A percentile compares a stretch with the other conserved stretches of the same genome.
phyloP scores from a whole-genome alignment of 2,797 vertebrate species.

The Sandelia bainsii region DNA sequence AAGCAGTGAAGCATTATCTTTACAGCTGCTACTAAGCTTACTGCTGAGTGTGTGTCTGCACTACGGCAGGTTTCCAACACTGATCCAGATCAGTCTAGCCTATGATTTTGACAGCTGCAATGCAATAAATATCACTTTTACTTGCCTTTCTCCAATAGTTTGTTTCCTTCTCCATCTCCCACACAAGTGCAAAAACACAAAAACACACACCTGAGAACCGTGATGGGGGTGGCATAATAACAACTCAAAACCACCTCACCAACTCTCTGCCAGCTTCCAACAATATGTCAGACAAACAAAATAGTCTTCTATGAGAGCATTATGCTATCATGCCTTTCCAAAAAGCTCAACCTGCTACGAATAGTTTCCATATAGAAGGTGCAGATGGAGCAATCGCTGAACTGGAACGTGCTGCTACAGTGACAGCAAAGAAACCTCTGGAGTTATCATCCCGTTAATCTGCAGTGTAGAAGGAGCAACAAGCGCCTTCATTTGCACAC shows the following conservation, averaged over 20 bases:
- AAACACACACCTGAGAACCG: not conserved
- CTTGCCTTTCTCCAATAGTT: not conserved
- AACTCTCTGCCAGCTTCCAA: constrained; percentile 9
- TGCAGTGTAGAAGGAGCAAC: not conserved
- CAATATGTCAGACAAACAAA: not conserved
- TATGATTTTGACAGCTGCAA: not conserved
- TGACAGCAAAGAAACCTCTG: not conserved
- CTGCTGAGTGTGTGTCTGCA: constrained; percentile 17
- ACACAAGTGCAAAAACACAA: not conserved
- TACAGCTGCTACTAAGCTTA: constrained; percentile 16
- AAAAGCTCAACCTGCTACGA: not conserved
- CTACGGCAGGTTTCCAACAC: constrained; percentile 11
- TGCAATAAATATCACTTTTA: not conserved
- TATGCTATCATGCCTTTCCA: not conserved
- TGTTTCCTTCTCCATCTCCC: not conserved
- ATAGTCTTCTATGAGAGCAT: not conserved
- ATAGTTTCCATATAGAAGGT: constrained; percentile 20
- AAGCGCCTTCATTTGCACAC: not conserved
- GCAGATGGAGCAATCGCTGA: not conserved
- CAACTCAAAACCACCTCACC: not conserved
- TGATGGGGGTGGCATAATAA: not conserved
- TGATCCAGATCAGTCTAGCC: not conserved
- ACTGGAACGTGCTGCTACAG: not conserved
- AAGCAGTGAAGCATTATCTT: constrained; percentile 39
- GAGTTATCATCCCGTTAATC: not conserved